Percentiles rank a stretch among this genome's conserved stretches.
phyloP scores from a whole-genome alignment of 1,140 invertebrate species.

The Cydia fagiglandana region DNA sequence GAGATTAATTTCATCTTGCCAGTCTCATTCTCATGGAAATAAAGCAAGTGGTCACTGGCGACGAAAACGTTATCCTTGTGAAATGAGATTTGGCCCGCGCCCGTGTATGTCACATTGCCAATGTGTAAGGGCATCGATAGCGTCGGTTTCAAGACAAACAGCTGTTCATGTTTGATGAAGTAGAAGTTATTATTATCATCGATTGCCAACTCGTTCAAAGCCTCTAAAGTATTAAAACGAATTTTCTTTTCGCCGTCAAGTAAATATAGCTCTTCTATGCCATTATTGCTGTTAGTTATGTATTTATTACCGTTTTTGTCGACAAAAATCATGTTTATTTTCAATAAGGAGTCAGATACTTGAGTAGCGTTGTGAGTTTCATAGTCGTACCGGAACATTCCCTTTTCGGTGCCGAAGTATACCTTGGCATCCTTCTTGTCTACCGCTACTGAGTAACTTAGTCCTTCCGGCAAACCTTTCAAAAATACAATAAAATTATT shows the following conservation, averaged over 20 bases:
- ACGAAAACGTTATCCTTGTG: slow-evolving; percentile 58
- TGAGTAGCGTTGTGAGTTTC: slow-evolving; percentile 50
- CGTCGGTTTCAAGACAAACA: slow-evolving; percentile 57
- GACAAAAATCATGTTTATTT: slow-evolving; percentile 60
- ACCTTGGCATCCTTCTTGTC: slow-evolving; percentile 56
- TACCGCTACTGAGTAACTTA: slow-evolving; percentile 62
- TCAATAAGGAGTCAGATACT: slow-evolving; percentile 48
- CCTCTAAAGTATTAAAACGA: slow-evolving; percentile 51
- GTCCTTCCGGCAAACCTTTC: slow-evolving; percentile 58
- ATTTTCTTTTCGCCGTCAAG: slow-evolving; percentile 57
- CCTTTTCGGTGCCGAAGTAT: slow-evolving; percentile 62
- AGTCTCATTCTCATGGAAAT: slow-evolving; percentile 62
- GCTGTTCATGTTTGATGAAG: slow-evolving; percentile 57
- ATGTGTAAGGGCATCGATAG: slow-evolving; percentile 48
- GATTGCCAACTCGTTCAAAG: slow-evolving; percentile 59
- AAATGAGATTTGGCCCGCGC: slow-evolving; percentile 63
- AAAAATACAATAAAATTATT: background rate
- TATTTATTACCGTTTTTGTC: slow-evolving; percentile 68
- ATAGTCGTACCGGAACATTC: slow-evolving; percentile 61
- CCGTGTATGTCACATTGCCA: slow-evolving; percentile 56
- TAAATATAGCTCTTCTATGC: slow-evolving; percentile 58
- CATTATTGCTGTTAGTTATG: slow-evolving; percentile 59
- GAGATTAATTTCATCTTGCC: slow-evolving; percentile 53
- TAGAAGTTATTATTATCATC: slow-evolving; percentile 67
- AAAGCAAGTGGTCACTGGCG: slow-evolving; percentile 56